Conservation (phyloP, 2,888 invertebrate species). For the Monopis laevigella region DNA sequence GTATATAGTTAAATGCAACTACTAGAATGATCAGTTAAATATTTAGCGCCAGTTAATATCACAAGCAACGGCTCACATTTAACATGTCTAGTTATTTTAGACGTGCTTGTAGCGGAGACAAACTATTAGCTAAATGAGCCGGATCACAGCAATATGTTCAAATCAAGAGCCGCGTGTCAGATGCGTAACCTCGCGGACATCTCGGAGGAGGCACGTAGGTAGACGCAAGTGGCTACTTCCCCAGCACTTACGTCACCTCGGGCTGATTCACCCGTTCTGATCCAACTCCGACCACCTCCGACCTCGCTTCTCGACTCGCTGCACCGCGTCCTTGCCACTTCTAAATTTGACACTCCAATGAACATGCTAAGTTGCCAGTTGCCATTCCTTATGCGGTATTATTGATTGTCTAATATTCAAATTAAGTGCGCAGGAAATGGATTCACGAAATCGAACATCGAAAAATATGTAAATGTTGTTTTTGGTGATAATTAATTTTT, state of each 20-base stretch:
- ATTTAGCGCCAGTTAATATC: too few relatives aligned
- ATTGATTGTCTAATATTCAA: too few relatives aligned
- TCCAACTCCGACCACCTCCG: conserved; percentile 31
- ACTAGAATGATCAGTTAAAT: too few relatives aligned
- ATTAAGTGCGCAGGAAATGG: too few relatives aligned
- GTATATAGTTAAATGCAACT: too few relatives aligned
- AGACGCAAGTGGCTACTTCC: conserved; percentile 53
- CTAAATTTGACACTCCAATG: conserved; percentile 27
- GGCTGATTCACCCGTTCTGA: conserved; percentile 45
- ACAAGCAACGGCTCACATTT: too few relatives aligned
- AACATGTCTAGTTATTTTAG: too few relatives aligned
- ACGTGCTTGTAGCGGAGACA: too few relatives aligned
- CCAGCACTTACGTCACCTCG: conserved; percentile 47
- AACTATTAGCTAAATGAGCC: conserved; percentile 22
- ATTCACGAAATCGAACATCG: too few relatives aligned
- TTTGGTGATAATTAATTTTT: too few relatives aligned
- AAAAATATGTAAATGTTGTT: too few relatives aligned
- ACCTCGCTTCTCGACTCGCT: conserved; percentile 37
- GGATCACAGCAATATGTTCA: conserved; percentile 38
- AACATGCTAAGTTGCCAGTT: conserved; percentile 8
- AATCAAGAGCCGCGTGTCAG: conserved; percentile 14
- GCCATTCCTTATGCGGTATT: neutral
- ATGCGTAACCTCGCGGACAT: conserved; percentile 22
- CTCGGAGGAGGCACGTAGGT: conserved; percentile 43
- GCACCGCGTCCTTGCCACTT: conserved; percentile 31